Conservation (phyloP, 2,888 invertebrate genomes). For the Scrobipalpa atriplicella region DNA sequence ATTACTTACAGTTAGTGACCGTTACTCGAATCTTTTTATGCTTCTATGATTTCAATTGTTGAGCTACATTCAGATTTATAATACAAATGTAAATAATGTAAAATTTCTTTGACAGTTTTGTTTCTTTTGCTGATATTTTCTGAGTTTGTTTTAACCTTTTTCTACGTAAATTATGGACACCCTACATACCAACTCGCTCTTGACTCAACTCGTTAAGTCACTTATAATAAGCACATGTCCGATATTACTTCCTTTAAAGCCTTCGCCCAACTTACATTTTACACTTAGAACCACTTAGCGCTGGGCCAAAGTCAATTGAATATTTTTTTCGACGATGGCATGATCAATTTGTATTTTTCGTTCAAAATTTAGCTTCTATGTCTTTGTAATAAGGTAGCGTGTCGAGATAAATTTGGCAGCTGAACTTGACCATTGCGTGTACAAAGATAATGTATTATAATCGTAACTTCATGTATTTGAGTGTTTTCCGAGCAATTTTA, state of each 20-base stretch:
- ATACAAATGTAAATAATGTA: too few species aligned
- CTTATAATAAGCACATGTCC: slow-evolving; percentile 65
- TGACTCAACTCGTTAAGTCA: slow-evolving; percentile 58
- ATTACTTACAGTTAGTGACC: too few species aligned
- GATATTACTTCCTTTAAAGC: slow-evolving; percentile 65
- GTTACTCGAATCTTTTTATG: too few species aligned
- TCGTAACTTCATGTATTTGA: slow-evolving; percentile 24
- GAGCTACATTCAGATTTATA: too few species aligned
- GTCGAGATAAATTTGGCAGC: slow-evolving; percentile 37
- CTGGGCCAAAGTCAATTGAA: slow-evolving; percentile 41
- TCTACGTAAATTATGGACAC: slow-evolving; percentile 42
- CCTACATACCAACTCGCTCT: slow-evolving; percentile 46
- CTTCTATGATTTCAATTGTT: too few species aligned
- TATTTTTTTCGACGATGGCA: slow-evolving; percentile 43
- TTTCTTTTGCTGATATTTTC: neutral
- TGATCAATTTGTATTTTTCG: slow-evolving; percentile 7
- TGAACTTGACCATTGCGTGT: slow-evolving; percentile 43
- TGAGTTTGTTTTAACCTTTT: neutral
- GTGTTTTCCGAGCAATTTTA: slow-evolving; percentile 19
- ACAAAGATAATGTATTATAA: slow-evolving; percentile 35
- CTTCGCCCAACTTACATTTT: slow-evolving; percentile 35
- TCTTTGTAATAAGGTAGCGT: slow-evolving; percentile 31
- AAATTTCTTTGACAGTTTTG: too few species aligned
- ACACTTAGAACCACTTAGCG: slow-evolving; percentile 37
- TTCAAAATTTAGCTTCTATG: slow-evolving; percentile 25